These are phyloP conservation scores for Brevipalpus yothersi DNA, from an alignment of 1,140 invertebrate genomes.

Conservation along the genomic window DNA sequence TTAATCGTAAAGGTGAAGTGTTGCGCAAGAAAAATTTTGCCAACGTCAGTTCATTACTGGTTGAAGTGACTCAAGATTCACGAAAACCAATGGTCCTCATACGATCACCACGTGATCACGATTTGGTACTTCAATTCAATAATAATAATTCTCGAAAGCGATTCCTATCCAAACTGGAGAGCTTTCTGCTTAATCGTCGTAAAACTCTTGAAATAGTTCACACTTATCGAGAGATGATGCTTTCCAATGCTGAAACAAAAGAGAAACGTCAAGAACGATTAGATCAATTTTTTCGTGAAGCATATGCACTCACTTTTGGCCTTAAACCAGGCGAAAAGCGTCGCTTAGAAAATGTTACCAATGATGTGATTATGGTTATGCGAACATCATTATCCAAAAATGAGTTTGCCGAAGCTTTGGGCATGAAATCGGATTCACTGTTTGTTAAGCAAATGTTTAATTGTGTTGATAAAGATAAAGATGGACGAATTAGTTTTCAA, in stretches of 20 bases:
- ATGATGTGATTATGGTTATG: slow-evolving; percentile 72
- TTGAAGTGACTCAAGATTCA: slow-evolving; percentile 40
- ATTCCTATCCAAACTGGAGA: slow-evolving; percentile 68
- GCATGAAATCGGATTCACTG: slow-evolving; percentile 82
- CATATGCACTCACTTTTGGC: slow-evolving; percentile 46
- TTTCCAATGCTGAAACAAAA: slow-evolving; percentile 80
- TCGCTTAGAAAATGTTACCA: slow-evolving; percentile 40
- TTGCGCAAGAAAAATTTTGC: slow-evolving; percentile 29
- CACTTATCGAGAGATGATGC: slow-evolving; percentile 49
- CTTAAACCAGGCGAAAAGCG: slow-evolving; percentile 29
- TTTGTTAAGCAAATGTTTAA: slow-evolving; percentile 99
- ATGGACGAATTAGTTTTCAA: slow-evolving; percentile 86
- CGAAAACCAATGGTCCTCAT: slow-evolving; percentile 59
- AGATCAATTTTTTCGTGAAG: slow-evolving; percentile 94
- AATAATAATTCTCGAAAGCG: slow-evolving; percentile 49
- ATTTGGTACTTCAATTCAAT: slow-evolving; percentile 81
- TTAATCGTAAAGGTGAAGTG: slow-evolving; percentile 29
- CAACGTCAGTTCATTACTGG: slow-evolving; percentile 41
- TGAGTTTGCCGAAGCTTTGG: slow-evolving; percentile 88
- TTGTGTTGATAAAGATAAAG: slow-evolving; percentile 85
- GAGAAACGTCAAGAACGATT: slow-evolving; percentile 74
- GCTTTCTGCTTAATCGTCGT: slow-evolving; percentile 52
- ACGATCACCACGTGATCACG: slow-evolving; percentile 70
- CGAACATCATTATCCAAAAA: slow-evolving; percentile 70
- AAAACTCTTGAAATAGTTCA: slow-evolving; percentile 45